Evolutionary conservation across 1,140 invertebrate species (phyloP), one percentile per base, ranked within the genome.

Genomic region (Meloidogyne chitwoodi): DNA sequence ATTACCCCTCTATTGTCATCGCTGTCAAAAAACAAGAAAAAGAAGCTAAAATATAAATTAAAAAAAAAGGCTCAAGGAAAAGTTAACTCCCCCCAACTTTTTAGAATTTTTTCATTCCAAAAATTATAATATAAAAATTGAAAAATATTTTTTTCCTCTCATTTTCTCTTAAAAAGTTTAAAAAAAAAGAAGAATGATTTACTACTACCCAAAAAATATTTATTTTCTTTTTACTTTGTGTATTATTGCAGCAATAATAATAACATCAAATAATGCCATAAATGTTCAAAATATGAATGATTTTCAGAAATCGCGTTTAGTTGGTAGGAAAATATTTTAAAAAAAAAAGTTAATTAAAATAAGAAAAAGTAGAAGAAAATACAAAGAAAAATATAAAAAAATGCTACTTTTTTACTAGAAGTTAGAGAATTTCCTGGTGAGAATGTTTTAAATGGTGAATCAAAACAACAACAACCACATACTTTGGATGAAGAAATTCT

Each of bases 401-500:
- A 16, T n/a, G n/a, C 6, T 1, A 22, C 6, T 56, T n/a, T n/a
- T 56, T 19, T 6, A 44, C 41, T 38, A 38, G 3, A 38, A 56
- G 48, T 5, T n/a, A 56, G 48, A 56, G 48, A 56, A 56, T 56
- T 56, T 56, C 48, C 48, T 6, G 48, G 48, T 14, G 48, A 56
- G n/a, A 56, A 56, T 8, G 5, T 22, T 8, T 8, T 56, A 56
- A 56, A 56, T 22, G 6, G 19, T n/a, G 48, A 56, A 56, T n/a
- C 48, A n/a, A 19, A 56, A n/a, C 6, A n/a, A 56, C 48, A 48
- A 48, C 14, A n/a, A n/a, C 48, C 24, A n/a, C 72, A 38, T 26
- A 74, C 24, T 65, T 66, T 29, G 27, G 48, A 31, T 26, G 70
- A 72, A 22, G 70, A 65, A 61, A 29, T 41, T 2, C 65, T 67